Evolutionary conservation across 2,888 invertebrate species (phyloP), one percentile per base, ranked within the genome.

Genomic region (Acronicta psi): DNA sequence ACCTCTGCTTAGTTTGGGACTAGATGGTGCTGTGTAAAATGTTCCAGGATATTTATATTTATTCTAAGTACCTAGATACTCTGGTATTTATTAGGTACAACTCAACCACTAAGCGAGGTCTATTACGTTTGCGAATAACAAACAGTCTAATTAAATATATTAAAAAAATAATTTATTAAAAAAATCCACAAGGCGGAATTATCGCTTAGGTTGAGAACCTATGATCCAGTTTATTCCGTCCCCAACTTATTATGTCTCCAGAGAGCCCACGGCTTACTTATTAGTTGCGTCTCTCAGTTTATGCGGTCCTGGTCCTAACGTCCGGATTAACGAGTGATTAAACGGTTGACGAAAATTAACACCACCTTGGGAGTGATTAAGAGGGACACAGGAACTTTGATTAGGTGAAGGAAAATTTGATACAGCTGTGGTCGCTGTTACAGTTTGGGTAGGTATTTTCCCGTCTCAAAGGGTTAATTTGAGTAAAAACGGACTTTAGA

Each of bases 311-410:
- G 46, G 49, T 40, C 23, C 44, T 47, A 10, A 20, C 50, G 14
- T 51, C 53, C 40, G 9, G 25, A 47, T 54, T 47, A 69, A 47
- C 46, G 50, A 17, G 41, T 69, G 51, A 64, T 64, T 64, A 68
- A 68, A 69, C 23, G 59, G 58, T 60, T 60, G 43, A 45, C 50
- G 59, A 25, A 70, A 73, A 73, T 73, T 67, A 70, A 63, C 70
- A 57, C 59, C 34, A 37, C 9, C 43, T 42, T 20, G 42, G 58
- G 56, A 63, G 53, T 70, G 58, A 73, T 73, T 73, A 52, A n/a
- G n/a, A n/a, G 31, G 38, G 13, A 40, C 53, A 56, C 58, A 41
- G 41, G 53, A 58, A 54, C 43, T 54, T 69, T 61, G 45, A 61
- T 66, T 50, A 52, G 51, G 38, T 36, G 41, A 31, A 50, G 44